These are phyloP conservation scores for Melanotaenia parkinsoni DNA, from an alignment of 2,797 vertebrate genomes.

Conservation along the genomic window DNA sequence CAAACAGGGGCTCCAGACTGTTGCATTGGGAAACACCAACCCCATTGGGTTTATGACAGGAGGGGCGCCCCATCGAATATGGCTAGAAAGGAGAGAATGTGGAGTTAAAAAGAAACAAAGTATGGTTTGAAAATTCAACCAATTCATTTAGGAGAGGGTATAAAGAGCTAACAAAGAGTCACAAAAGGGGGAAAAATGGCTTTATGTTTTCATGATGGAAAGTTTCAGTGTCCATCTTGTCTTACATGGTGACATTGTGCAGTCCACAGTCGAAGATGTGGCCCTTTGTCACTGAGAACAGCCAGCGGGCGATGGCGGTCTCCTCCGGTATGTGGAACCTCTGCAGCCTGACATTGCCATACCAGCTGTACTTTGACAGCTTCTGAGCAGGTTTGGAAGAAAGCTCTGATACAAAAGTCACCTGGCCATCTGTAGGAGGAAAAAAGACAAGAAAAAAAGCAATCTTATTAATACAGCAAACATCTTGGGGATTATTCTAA, in stretches of 20 bases:
- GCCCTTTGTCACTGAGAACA: conserved; percentile 85
- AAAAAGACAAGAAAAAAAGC: background rate
- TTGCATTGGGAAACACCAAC: conserved; percentile 84
- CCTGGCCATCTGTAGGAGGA: conserved; percentile 66
- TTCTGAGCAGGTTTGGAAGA: conserved; percentile 90
- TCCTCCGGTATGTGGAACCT: conserved; percentile 90
- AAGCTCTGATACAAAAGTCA: conserved; percentile 86
- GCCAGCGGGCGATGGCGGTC: conserved; percentile 87
- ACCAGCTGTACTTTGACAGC: conserved; percentile 92
- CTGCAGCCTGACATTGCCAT: conserved; percentile 89
- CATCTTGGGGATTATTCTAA: too few relatives aligned
- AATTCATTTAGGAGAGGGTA: background rate
- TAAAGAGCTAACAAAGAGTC: background rate
- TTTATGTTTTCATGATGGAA: background rate
- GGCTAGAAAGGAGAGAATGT: conserved; percentile 70
- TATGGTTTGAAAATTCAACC: background rate
- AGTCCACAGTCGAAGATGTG: conserved; percentile 81
- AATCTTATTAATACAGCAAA: too few relatives aligned
- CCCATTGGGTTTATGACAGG: conserved; percentile 90
- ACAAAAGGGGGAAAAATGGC: background rate
- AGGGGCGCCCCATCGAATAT: conserved; percentile 90
- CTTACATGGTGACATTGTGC: conserved; percentile 88
- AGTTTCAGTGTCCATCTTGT: conserved; percentile 1
- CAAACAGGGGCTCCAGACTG: conserved; percentile 78
- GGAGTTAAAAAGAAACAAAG: background rate